These are phyloP conservation scores for Lethrus apterus DNA, from an alignment of 1,140 invertebrate species.

Conservation along the genomic window DNA sequence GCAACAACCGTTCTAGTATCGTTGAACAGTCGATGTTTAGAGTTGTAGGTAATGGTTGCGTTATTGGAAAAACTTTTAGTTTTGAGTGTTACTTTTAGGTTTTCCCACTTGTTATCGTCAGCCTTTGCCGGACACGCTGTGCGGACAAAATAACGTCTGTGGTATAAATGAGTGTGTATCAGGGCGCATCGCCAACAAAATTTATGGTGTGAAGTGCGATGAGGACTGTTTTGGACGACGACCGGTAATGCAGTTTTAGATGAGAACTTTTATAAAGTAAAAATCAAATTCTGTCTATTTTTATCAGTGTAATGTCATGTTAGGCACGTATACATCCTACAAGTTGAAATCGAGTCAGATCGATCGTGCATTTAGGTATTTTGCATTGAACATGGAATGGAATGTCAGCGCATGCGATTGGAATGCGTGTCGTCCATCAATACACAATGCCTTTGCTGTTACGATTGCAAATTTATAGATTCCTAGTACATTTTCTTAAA, in stretches of 20 bases:
- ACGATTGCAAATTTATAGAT: too few species aligned
- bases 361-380: too few species aligned
- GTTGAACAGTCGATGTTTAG: neutral
- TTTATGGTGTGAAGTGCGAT: constrained; percentile 16
- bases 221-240: constrained; percentile 10
- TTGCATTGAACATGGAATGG: too few species aligned
- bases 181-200: neutral
- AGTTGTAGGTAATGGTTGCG: constrained; percentile 7
- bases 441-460: too few species aligned
- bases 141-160: constrained; percentile 14
- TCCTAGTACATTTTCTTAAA: too few species aligned
- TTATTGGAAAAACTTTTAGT: neutral
- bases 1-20: neutral
- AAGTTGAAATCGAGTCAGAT: too few species aligned
- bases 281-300: too few species aligned
- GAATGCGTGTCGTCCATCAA: too few species aligned
- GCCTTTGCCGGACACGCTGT: constrained; percentile 2
- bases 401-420: too few species aligned
- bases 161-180: constrained; percentile 4
- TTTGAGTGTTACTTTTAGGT: constrained; percentile 4
- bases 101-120: constrained; percentile 15
- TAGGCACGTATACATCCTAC: too few species aligned
- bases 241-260: constrained; percentile 11
- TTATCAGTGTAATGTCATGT: too few species aligned
- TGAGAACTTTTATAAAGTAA: neutral